Evolutionary conservation across 2,797 vertebrate genomes (phyloP), one percentile per base, ranked within the genome.

Genomic region (Oreortyx pictus): DNA sequence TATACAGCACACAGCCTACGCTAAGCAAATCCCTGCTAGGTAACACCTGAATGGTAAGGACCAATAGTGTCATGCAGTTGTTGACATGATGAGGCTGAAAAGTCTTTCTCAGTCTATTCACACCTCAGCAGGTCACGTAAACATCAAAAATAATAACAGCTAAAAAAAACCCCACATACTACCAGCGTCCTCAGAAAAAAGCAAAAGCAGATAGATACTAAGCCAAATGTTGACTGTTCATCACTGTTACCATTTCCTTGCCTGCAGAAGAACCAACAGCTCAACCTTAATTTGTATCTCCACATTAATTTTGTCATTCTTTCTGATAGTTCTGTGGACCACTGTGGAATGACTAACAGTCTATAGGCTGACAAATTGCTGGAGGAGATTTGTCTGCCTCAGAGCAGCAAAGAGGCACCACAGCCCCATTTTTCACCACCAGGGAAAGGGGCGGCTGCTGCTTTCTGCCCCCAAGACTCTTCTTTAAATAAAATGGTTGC

Each of bases 1-100:
- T 44, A n/a, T 14, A 68, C 13, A 1, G 15, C 46, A 35, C 0
- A 0, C 2, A 59, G 44, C 43, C 39, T 39, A 14, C 41, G 41
- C 6, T 11, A 46, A 76, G 56, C 1, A 1, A 43, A 29, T 59
- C 37, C 9, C 43, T 31, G 33, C 33, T 35, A 31, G 1, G 16
- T 2, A 49, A 46, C 25, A 66, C 29, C 24, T 24, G 18, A 84
- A 25, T 5, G 16, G 15, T 25, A 44, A 66, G 13, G 15, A 31
- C 27, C 14, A 23, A 33, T 24, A 71, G 78, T 9, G 19, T 72
- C 3, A 43, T 6, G 9, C 18, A 56, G 25, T 25, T 49, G 20
- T 65, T 65, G 49, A 65, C 16, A 33, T 11, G 4, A 12, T 62
- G 24, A 61, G 20, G 31, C 39, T 61, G 17, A 50, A 60, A 13